These are phyloP conservation scores for Orussus abietinus DNA, from an alignment of 1,140 invertebrate genomes.

Conservation along the genomic window DNA sequence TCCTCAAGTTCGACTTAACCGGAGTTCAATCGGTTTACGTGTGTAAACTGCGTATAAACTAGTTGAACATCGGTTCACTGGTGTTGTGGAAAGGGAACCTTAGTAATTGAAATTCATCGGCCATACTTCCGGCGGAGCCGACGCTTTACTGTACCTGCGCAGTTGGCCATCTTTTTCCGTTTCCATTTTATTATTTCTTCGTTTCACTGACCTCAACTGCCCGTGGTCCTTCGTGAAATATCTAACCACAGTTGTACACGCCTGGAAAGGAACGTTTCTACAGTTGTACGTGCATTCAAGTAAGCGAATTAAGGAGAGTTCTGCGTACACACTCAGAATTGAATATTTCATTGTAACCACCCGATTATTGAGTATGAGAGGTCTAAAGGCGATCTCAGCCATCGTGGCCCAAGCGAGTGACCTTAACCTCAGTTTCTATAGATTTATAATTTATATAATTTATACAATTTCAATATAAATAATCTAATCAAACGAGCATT, in stretches of 20 bases:
- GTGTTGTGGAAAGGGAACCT: too few relatives aligned
- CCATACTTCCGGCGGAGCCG: conserved; percentile 10
- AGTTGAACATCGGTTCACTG: too few relatives aligned
- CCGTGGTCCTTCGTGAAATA: conserved; percentile 39
- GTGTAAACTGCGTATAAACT: too few relatives aligned
- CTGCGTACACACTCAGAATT: too few relatives aligned
- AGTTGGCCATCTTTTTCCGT: conserved; percentile 17
- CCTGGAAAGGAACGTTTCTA: conserved; percentile 40
- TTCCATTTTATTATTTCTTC: conserved; percentile 28
- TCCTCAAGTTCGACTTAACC: too few relatives aligned
- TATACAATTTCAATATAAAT: too few relatives aligned
- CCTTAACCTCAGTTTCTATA: conserved; percentile 44
- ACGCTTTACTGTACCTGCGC: conserved; percentile 12
- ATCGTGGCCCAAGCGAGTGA: conserved; percentile 35
- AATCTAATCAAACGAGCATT: too few relatives aligned
- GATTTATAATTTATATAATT: too few relatives aligned
- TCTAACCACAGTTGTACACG: conserved; percentile 26
- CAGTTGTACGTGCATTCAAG: conserved; percentile 41
- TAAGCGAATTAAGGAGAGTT: conserved; percentile 27
- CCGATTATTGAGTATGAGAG: too few relatives aligned
- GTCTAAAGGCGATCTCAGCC: conserved; percentile 36
- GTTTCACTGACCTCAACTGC: conserved; percentile 39
- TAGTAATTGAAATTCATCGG: too few relatives aligned
- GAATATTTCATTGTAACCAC: too few relatives aligned
- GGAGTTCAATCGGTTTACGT: too few relatives aligned